Percentiles rank a stretch among this genome's conserved stretches.
These are phyloP conservation scores for Meloidogyne exigua DNA, from an alignment of 1,140 invertebrate genomes.

Conservation along the genomic window DNA sequence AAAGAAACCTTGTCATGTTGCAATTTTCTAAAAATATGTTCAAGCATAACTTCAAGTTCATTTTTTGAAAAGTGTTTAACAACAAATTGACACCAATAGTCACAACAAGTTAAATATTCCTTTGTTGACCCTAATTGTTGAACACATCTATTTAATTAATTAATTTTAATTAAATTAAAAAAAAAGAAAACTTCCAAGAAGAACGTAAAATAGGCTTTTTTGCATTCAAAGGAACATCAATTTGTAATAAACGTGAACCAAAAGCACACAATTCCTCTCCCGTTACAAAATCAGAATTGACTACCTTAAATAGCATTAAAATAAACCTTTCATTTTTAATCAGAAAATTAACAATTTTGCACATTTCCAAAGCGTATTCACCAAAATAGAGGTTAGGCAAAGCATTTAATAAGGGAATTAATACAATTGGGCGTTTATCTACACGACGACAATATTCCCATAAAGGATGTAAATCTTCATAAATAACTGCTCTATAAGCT, in stretches of 20 bases:
- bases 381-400: conserved; percentile 44
- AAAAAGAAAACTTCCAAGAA: background rate
- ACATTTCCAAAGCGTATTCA: conserved; percentile 47
- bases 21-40: conserved; percentile 33
- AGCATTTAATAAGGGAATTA: conserved; percentile 38
- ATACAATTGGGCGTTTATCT: conserved; percentile 40
- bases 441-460: conserved; percentile 50
- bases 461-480: conserved; percentile 46
- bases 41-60: conserved; percentile 43
- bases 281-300: conserved; percentile 33
- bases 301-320: conserved; percentile 36
- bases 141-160: conserved; percentile 42
- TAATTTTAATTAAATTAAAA: background rate
- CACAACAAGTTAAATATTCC: conserved; percentile 34
- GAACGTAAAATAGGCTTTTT: conserved; percentile 36
- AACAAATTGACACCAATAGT: conserved; percentile 50
- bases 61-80: conserved; percentile 39
- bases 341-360: conserved; percentile 35
- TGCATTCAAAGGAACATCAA: conserved; percentile 20
- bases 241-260: conserved; percentile 32
- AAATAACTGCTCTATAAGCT: conserved; percentile 41
- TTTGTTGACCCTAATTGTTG: conserved; percentile 24
- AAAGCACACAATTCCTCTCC: conserved; percentile 39
- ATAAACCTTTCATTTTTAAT: too few relatives aligned
- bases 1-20: conserved; percentile 28